Evolutionary conservation across 2,113 vertebrate species (phyloP).

Genomic region (Phrynocephalus versicolor): DNA sequence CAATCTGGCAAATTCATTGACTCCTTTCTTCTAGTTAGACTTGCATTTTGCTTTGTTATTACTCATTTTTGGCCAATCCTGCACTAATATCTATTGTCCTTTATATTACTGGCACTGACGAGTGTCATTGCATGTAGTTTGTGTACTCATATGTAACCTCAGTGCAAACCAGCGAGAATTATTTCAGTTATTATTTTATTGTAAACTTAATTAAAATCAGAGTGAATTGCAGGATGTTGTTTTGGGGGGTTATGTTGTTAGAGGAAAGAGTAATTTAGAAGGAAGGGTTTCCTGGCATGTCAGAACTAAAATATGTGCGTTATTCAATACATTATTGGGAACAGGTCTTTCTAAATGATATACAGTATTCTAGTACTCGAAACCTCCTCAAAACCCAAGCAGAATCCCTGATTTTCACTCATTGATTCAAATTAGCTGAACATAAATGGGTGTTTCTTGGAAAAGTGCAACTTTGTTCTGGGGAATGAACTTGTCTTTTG

Average conservation of each 20-base stretch:
- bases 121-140: neutral
- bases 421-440: constrained; percentile 21
- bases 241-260: neutral
- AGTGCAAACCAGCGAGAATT: neutral
- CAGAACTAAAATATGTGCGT: neutral
- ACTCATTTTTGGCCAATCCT: neutral
- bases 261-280: constrained; percentile 28
- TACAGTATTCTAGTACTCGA: constrained; percentile 32
- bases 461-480: constrained; percentile 31
- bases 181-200: neutral
- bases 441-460: constrained; percentile 31
- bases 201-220: constrained; percentile 26
- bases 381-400: neutral
- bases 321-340: constrained; percentile 52
- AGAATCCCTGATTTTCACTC: constrained; percentile 18
- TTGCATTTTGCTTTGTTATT: neutral
- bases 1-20: too few species aligned
- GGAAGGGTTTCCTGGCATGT: constrained; percentile 27
- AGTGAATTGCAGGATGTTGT: constrained; percentile 26
- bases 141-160: neutral
- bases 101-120: neutral
- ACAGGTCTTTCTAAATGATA: neutral
- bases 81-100: neutral
- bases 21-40: too few species aligned
- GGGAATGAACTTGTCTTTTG: constrained; percentile 36